A percentile compares a stretch with the other conserved stretches of the same genome.
These are phyloP conservation scores for Thereva unica DNA, from an alignment of 2,888 invertebrate genomes.

Conservation along the genomic window DNA sequence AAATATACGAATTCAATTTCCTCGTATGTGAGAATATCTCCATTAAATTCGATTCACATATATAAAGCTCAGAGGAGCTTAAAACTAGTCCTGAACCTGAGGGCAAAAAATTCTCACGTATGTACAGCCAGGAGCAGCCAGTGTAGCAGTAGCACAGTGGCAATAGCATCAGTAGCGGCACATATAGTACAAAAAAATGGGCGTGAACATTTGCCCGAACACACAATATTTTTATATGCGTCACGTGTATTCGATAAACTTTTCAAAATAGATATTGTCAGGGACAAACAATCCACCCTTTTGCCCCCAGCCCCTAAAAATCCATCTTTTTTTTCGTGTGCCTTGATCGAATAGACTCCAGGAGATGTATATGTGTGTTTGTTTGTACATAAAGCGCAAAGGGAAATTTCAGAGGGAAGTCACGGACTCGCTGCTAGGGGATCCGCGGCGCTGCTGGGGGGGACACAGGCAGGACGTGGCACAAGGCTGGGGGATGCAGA, in stretches of 20 bases:
- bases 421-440: too few species aligned
- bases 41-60: slow-evolving; percentile 13
- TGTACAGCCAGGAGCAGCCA: too few species aligned
- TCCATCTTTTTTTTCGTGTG: neutral
- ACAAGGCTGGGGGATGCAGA: neutral
- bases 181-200: slow-evolving; percentile 17
- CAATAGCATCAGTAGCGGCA: neutral
- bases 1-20: slow-evolving; percentile 13
- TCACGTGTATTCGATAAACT: slow-evolving; percentile 34
- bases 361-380: neutral
- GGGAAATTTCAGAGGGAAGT: too few species aligned
- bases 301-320: neutral
- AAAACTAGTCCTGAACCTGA: slow-evolving; percentile 14
- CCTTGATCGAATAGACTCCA: neutral
- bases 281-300: slow-evolving; percentile 25
- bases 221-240: slow-evolving; percentile 27
- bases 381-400: too few species aligned
- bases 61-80: slow-evolving; percentile 17
- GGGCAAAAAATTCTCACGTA: slow-evolving; percentile 23
- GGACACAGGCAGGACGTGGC: neutral
- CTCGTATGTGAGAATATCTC: slow-evolving; percentile 25
- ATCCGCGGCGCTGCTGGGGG: too few species aligned
- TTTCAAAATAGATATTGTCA: slow-evolving; percentile 34
- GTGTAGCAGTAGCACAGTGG: too few species aligned
- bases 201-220: slow-evolving; percentile 18